phyloP scores from a whole-genome alignment of 1,140 invertebrate genomes.

The Euwallacea similis region DNA sequence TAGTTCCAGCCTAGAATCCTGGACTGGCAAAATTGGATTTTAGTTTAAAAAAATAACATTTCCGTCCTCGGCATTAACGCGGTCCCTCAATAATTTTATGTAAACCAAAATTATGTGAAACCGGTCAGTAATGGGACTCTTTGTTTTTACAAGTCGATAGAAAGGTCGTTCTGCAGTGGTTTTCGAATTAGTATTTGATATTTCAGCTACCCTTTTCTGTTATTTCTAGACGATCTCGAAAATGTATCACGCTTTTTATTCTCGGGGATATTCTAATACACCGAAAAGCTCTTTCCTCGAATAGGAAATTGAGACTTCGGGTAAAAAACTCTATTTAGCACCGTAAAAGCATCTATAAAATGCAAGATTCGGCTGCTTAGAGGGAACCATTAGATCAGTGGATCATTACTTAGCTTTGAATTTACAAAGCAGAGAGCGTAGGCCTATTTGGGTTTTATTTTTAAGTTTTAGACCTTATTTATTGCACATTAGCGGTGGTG shows the following conservation, averaged over 20 bases:
- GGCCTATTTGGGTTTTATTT: constrained; percentile 16
- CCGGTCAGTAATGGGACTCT: neutral
- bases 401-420: constrained; percentile 25
- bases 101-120: neutral
- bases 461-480: constrained; percentile 13
- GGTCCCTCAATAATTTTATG: neutral
- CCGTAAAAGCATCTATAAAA: constrained; percentile 28
- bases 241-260: constrained; percentile 19
- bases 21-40: too few relatives aligned
- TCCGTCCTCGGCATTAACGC: neutral
- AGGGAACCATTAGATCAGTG: constrained; percentile 18
- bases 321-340: constrained; percentile 27
- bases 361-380: constrained; percentile 21
- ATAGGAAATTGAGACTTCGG: constrained; percentile 10
- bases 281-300: constrained; percentile 16
- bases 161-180: neutral
- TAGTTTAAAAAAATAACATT: too few relatives aligned
- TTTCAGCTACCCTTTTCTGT: constrained; percentile 25
- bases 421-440: constrained; percentile 2
- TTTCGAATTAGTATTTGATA: constrained; percentile 23
- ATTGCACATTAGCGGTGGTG: neutral
- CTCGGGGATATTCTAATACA: constrained; percentile 20
- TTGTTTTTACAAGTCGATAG: constrained; percentile 3
- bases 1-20: too few relatives aligned
- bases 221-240: constrained; percentile 25